Conservation (phyloP, 1,140 invertebrate genomes). For the Dendroctonus ponderosae region DNA sequence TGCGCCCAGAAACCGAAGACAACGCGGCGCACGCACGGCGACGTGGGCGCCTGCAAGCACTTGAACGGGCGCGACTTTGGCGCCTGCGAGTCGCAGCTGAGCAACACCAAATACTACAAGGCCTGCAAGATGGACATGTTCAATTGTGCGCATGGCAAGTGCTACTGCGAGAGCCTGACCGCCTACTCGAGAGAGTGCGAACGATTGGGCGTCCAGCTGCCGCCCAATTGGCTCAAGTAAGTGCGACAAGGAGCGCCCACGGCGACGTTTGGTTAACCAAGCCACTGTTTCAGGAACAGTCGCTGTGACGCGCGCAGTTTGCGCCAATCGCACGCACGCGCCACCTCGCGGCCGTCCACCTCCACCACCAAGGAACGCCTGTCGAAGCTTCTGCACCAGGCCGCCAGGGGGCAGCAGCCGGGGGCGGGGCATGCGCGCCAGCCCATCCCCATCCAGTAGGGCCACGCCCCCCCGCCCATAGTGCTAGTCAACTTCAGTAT, state of each 20-base stretch:
- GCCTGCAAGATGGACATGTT: constrained; percentile 89
- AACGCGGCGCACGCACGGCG: constrained; percentile 19
- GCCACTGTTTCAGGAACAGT: too few relatives aligned
- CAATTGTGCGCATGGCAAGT: constrained; percentile 77
- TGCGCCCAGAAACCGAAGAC: constrained; percentile 61
- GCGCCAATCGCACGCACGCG: too few relatives aligned
- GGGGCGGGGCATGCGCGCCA: too few relatives aligned
- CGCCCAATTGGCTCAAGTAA: constrained; percentile 61
- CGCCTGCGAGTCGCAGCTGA: constrained; percentile 71
- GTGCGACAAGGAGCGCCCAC: constrained; percentile 42
- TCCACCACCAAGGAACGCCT: too few relatives aligned
- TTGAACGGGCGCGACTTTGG: constrained; percentile 55
- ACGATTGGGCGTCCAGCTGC: constrained; percentile 66
- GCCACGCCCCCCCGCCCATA: too few relatives aligned
- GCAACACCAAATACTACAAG: constrained; percentile 75
- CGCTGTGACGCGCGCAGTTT: too few relatives aligned
- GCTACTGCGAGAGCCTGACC: constrained; percentile 85
- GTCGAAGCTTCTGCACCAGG: too few relatives aligned
- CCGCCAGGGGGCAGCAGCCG: too few relatives aligned
- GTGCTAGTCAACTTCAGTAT: too few relatives aligned
- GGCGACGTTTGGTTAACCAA: too few relatives aligned
- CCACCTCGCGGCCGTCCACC: too few relatives aligned
- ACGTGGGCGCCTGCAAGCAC: constrained; percentile 39
- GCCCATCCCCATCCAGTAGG: too few relatives aligned
- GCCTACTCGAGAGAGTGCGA: constrained; percentile 86